Evolutionary conservation across 23 tunicate genomes (phyloP).

Genomic region (Phallusia fumigata): DNA sequence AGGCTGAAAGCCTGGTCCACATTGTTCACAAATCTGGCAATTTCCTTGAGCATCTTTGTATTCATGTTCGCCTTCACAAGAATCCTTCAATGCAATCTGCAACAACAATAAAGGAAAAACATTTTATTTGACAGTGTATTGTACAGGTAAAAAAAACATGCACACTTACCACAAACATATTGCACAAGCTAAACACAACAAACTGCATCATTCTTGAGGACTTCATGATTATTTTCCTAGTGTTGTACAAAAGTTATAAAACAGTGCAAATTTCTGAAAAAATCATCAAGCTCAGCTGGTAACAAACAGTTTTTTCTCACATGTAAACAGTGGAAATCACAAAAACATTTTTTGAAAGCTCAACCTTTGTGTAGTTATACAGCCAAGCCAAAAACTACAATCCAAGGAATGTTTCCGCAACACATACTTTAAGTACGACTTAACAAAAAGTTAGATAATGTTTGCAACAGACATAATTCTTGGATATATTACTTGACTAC

Average conservation of each 20-base stretch:
- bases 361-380: no score
- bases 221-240: conserved; percentile 1
- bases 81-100: neutral
- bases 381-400: no score
- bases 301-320: no score
- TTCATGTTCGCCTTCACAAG: conserved; percentile 3
- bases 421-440: no score
- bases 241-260: neutral
- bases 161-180: conserved; percentile 3
- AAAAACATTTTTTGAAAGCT: no score
- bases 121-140: neutral
- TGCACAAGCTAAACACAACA: neutral
- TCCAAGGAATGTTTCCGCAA: no score
- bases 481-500: neutral
- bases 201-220: neutral
- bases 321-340: no score
- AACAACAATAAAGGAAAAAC: neutral
- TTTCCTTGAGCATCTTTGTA: neutral
- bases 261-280: conserved; percentile 4
- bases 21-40: neutral
- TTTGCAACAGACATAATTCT: neutral
- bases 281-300: neutral
- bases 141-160: neutral
- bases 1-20: conserved; percentile 1
- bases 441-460: no score